phyloP scores from a whole-genome alignment of 2,113 vertebrate genomes.

The Sander lucioperca region DNA sequence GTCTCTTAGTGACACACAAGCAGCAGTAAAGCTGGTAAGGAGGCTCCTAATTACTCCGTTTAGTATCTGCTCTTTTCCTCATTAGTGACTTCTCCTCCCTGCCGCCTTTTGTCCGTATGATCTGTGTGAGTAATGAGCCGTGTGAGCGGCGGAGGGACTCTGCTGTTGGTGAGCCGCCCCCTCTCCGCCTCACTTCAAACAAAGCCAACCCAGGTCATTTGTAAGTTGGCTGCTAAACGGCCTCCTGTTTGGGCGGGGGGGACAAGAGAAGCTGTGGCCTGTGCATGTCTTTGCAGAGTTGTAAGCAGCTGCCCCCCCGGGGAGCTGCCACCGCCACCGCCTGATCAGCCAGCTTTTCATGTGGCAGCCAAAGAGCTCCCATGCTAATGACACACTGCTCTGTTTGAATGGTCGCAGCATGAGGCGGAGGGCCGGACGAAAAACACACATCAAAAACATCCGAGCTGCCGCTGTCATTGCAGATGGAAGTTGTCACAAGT shows the following conservation, averaged over 20 bases:
- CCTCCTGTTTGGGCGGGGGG: background rate
- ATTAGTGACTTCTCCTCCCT: conserved; percentile 47
- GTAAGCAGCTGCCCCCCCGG: conserved; percentile 6
- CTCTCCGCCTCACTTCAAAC: conserved; percentile 49
- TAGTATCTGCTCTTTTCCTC: conserved; percentile 46
- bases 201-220: conserved; percentile 53
- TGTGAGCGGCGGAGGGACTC: conserved; percentile 5
- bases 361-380: conserved; percentile 52
- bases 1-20: conserved; percentile 2
- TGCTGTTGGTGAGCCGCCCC: conserved; percentile 32
- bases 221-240: conserved; percentile 31
- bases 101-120: background rate
- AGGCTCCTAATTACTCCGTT: conserved; percentile 13
- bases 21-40: conserved; percentile 6
- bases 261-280: conserved; percentile 13
- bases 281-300: conserved; percentile 2
- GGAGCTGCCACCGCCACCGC: conserved; percentile 20
- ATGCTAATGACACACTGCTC: conserved; percentile 63
- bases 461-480: background rate
- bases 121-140: conserved; percentile 56
- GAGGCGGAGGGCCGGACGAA: conserved; percentile 19
- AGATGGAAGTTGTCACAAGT: conserved; percentile 31
- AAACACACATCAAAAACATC: conserved; percentile 54
- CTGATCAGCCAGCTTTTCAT: conserved; percentile 63
- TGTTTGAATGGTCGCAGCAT: conserved; percentile 63